Base-by-base conservation (phyloP, 2,888 invertebrate species). In the Polia nebulosa region DNA sequence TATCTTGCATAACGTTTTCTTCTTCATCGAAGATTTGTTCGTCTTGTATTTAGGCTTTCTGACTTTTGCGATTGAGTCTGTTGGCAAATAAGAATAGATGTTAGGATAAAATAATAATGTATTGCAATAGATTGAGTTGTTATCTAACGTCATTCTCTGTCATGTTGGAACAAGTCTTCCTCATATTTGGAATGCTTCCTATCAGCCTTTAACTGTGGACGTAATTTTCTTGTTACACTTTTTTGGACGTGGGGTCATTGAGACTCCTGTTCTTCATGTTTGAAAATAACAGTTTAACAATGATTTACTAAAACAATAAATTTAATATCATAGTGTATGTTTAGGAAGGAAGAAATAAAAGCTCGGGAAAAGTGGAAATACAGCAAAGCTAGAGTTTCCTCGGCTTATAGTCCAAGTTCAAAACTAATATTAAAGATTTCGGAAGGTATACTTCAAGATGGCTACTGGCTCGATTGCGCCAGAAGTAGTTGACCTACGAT, bases 1-100 rank as follows among this genome's bases (percentile, higher is more conserved):
- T 20, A 94, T 87, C 56, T 88, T 81, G 65, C 92, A 91, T 9
- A 93, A 62, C 0, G 82, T 62, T 34, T 82, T 84, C 49, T 88
- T 86, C 55, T 89, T 82, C 4, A 88, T 72, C 17, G 83, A 80
- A 6, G 63, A 55, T 25, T 74, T 60, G 36, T 87, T 85, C 1
- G 78, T 68, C 3, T 79, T 67, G 63, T 86, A 88, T n/a, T 80
- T 78, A 45, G 83, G 62, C 52, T 79, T 83, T 29, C 80, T 80
- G 1, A 70, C 71, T 34, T 74, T 76, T 1, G 89, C 78, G 27
- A 86, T 87, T 17, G 86, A 56, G 76, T 93, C 93, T 93, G 88
- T 76, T 73, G 57, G 13, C 20, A 52, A 71, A 57, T 1, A 51
- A 56, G 5, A 32, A 9, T 41, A n/a, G n/a, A 27, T 7, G 34